Conservation (phyloP, 2,797 vertebrate species). For the Sciurus vulgaris region DNA sequence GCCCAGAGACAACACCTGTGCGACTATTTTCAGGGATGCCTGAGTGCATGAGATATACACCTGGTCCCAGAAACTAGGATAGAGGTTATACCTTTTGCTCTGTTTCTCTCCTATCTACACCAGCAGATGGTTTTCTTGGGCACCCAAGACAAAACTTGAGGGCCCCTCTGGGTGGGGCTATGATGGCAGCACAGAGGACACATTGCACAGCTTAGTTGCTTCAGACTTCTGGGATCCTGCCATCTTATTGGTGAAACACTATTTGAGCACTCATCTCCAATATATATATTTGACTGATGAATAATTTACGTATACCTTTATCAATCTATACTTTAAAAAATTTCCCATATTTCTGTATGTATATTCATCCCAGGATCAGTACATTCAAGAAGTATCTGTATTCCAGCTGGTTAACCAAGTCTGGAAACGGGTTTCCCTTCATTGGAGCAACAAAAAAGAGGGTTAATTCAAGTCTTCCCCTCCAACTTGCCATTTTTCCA, state of each 20-base stretch:
- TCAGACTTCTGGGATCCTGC: background rate
- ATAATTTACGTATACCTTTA: conserved; percentile 31
- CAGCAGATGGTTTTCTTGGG: conserved; percentile 1
- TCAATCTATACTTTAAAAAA: conserved; percentile 14
- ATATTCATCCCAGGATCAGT: background rate
- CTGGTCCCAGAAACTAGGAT: background rate
- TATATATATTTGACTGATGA: conserved; percentile 57
- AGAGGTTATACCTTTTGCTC: background rate
- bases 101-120: background rate
- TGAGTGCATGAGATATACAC: background rate
- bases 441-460: background rate
- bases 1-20: background rate
- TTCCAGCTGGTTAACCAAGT: background rate
- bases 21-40: background rate
- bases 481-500: conserved; percentile 10
- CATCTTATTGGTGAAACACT: background rate
- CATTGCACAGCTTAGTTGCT: background rate
- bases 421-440: background rate
- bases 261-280: background rate
- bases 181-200: background rate
- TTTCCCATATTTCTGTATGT: conserved; percentile 45
- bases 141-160: background rate
- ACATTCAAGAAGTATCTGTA: background rate
- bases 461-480: background rate
- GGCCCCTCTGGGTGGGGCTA: background rate